Conservation (phyloP, 2,888 invertebrate species). For the Podotricha telesiphe region DNA sequence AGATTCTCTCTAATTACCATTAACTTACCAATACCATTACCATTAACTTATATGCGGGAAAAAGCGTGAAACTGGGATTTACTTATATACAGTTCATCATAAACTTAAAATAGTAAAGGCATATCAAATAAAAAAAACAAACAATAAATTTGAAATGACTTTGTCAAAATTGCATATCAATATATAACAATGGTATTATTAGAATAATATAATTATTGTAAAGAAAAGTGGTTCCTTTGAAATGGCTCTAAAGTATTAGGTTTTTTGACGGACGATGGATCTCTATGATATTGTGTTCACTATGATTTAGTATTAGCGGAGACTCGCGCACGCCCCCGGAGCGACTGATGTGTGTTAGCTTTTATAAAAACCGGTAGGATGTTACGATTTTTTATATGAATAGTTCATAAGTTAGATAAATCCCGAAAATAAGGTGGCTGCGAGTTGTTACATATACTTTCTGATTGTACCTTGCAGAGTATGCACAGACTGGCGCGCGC, state of each 20-base stretch:
- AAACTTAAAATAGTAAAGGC: constrained; percentile 2
- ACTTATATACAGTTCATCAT: not conserved
- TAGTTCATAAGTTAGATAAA: constrained; percentile 34
- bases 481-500: too few relatives aligned
- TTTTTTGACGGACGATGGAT: constrained; percentile 32
- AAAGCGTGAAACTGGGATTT: too few relatives aligned
- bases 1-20: too few relatives aligned
- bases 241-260: constrained; percentile 30
- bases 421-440: constrained; percentile 4
- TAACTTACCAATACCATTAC: too few relatives aligned
- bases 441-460: constrained; percentile 32
- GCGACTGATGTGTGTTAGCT: constrained; percentile 73
- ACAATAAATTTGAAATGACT: not conserved
- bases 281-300: constrained; percentile 46
- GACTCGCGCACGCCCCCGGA: constrained; percentile 57
- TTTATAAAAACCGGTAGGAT: constrained; percentile 63
- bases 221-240: constrained; percentile 27
- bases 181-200: constrained; percentile 18
- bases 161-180: not conserved
- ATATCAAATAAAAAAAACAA: constrained; percentile 2
- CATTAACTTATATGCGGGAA: too few relatives aligned
- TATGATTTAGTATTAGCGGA: constrained; percentile 37
- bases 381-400: constrained; percentile 62
- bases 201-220: not conserved
- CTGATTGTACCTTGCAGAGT: too few relatives aligned